These are phyloP conservation scores for Zosterops japonicus DNA, from an alignment of 2,113 vertebrate genomes.

Conservation along the genomic window DNA sequence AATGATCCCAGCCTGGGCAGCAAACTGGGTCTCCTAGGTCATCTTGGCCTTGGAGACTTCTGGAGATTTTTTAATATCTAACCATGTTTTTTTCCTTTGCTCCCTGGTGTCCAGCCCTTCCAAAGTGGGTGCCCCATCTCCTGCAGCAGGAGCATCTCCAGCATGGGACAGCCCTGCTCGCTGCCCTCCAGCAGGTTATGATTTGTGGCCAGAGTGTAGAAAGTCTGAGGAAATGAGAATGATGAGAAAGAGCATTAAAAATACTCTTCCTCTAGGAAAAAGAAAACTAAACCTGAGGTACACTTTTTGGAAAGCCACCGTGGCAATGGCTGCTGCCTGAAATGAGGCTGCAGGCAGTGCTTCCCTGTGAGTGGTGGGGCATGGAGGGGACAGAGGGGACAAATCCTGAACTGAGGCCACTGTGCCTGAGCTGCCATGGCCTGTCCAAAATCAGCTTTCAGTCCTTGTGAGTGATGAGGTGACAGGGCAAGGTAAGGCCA, in stretches of 20 bases:
- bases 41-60: neutral
- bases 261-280: neutral
- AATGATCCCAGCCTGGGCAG: fast-evolving
- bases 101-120: neutral
- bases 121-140: neutral
- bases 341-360: neutral
- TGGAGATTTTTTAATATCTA: neutral
- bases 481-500: neutral
- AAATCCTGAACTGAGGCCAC: neutral
- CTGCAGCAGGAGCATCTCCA: neutral
- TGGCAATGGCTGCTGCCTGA: neutral
- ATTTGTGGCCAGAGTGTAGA: neutral
- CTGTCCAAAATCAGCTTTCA: neutral
- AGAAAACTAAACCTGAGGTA: neutral
- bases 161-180: fast-evolving
- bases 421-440: fast-evolving
- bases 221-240: neutral
- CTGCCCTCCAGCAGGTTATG: neutral
- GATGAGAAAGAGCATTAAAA: neutral
- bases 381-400: neutral
- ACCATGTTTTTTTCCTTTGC: neutral
- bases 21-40: neutral
- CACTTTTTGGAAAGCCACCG: neutral
- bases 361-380: neutral
- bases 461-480: neutral